Percentiles rank a stretch among this genome's conserved stretches.
Conservation (phyloP, 2,797 vertebrate genomes). For the Neosalanx taihuensis region DNA sequence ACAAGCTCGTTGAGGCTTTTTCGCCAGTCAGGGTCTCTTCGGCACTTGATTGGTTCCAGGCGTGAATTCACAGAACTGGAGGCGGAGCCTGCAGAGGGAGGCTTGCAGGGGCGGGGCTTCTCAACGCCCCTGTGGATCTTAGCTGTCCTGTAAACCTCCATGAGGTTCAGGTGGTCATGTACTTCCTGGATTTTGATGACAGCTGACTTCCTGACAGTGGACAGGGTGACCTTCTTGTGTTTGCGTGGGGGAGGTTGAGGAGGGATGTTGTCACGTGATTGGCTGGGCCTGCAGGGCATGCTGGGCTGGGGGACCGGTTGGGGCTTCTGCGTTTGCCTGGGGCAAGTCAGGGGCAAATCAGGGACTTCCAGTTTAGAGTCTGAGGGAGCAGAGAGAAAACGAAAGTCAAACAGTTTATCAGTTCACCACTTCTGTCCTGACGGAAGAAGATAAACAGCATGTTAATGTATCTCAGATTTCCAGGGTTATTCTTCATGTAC, state of each 20-base stretch:
- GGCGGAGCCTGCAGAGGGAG: neutral
- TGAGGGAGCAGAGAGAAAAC: neutral
- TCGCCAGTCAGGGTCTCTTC: constrained; percentile 19
- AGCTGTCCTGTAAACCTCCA: constrained; percentile 16
- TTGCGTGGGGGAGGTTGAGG: neutral
- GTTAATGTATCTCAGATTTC: neutral
- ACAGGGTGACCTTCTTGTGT: neutral
- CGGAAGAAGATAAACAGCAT: neutral
- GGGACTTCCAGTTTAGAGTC: neutral
- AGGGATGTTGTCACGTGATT: neutral
- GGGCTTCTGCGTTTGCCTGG: neutral
- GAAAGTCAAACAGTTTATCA: neutral
- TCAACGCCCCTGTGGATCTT: too few species aligned
- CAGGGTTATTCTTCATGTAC: constrained; percentile 1
- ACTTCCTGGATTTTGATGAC: neutral
- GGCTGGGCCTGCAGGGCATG: neutral
- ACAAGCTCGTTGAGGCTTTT: constrained; percentile 26
- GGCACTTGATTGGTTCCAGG: neutral
- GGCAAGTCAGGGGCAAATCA: neutral
- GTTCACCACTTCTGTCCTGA: neutral
- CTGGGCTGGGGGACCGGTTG: too few species aligned
- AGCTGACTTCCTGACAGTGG: neutral
- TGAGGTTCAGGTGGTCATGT: neutral
- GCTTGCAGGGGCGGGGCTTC: constrained; percentile 3
- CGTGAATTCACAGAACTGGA: neutral